phyloP scores from a whole-genome alignment of 2,888 invertebrate genomes.

The Rugalucina vietnamica region DNA sequence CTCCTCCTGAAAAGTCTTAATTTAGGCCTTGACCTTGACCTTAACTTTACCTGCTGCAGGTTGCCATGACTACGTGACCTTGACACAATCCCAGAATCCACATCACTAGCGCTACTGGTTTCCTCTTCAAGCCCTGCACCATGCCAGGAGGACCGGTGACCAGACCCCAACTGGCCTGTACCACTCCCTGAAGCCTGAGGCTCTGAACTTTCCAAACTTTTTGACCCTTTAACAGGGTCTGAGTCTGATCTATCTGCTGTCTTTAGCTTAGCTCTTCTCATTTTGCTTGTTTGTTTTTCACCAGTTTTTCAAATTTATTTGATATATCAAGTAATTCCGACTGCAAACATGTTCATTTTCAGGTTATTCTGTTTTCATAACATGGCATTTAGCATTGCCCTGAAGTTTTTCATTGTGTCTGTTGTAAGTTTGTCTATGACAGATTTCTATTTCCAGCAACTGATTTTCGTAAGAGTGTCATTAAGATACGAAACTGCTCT shows the following conservation, averaged over 20 bases:
- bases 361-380: no score
- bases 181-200: background rate
- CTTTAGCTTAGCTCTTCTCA: conserved; percentile 30
- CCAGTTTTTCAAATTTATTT: background rate
- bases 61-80: conserved; percentile 48
- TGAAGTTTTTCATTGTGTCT: no score
- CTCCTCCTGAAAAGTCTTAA: conserved; percentile 55
- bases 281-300: background rate
- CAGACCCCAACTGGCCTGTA: background rate
- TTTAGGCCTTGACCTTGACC: conserved; percentile 40
- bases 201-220: background rate
- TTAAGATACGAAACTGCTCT: no score
- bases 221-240: background rate
- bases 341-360: background rate
- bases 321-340: background rate
- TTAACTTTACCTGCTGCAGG: conserved; percentile 28
- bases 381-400: no score
- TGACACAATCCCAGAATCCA: conserved; percentile 10
- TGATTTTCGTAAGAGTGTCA: no score
- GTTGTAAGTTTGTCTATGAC: no score
- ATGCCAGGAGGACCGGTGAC: conserved; percentile 60
- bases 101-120: background rate
- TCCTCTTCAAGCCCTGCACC: conserved; percentile 28
- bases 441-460: no score
- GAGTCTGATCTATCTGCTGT: conserved; percentile 23